These are phyloP conservation scores for Peromyscus eremicus DNA, from an alignment of 2,797 vertebrate genomes.

Conservation along the genomic window DNA sequence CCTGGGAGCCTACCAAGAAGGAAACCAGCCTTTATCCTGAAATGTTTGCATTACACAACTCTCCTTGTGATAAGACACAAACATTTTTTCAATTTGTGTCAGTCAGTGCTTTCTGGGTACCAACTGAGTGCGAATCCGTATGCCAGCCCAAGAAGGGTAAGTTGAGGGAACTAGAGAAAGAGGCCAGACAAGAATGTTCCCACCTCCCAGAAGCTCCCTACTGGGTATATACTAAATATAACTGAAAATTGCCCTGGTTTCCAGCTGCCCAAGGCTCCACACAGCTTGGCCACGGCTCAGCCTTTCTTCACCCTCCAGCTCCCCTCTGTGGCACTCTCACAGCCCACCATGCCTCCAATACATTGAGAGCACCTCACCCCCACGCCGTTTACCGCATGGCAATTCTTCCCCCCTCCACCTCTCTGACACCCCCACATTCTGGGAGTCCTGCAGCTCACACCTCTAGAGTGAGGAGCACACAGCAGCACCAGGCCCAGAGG, in stretches of 20 bases:
- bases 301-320: neutral
- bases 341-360: neutral
- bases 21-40: neutral
- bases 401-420: neutral
- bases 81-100: slow-evolving; percentile 36
- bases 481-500: neutral
- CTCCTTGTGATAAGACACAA: neutral
- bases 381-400: neutral
- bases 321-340: neutral
- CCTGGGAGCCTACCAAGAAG: neutral
- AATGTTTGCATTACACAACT: neutral
- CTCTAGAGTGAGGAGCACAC: neutral
- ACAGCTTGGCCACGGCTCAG: neutral
- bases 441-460: neutral
- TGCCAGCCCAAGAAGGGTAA: neutral
- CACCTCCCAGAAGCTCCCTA: neutral
- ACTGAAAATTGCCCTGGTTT: neutral
- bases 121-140: neutral
- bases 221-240: neutral
- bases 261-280: neutral
- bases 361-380: neutral
- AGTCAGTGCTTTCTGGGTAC: neutral
- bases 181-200: neutral
- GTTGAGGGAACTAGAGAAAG: neutral
- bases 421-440: neutral